Conservation (phyloP, 2,888 invertebrate species). For the Lepas anatifera region DNA sequence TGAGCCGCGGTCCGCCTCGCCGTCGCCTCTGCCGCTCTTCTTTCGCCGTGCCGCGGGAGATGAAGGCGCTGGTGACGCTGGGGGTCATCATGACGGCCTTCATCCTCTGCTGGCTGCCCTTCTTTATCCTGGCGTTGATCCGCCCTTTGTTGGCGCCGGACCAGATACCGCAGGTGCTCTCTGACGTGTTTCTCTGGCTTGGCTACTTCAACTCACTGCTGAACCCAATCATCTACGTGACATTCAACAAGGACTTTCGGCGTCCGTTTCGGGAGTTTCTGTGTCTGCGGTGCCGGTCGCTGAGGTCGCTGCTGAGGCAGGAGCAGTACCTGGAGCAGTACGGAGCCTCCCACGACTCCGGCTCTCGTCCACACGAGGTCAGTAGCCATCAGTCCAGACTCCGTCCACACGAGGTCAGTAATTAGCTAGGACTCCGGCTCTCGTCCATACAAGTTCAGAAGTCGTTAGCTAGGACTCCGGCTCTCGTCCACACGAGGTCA, state of each 20-base stretch:
- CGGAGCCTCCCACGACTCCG: slow-evolving; percentile 44
- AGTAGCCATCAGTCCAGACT: too few species aligned
- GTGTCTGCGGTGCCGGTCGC: slow-evolving; percentile 59
- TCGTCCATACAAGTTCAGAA: too few species aligned
- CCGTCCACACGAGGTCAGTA: too few species aligned
- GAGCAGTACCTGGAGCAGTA: slow-evolving; percentile 87
- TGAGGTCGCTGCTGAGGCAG: slow-evolving; percentile 87
- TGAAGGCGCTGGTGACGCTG: slow-evolving; percentile 90
- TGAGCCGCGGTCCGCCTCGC: slow-evolving; percentile 30
- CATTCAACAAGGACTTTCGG: slow-evolving; percentile 86
- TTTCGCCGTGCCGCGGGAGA: slow-evolving; percentile 47
- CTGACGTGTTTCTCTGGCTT: slow-evolving; percentile 76
- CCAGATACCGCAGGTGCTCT: slow-evolving; percentile 52
- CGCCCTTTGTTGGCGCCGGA: slow-evolving; percentile 55
- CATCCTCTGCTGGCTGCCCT: slow-evolving; percentile 87
- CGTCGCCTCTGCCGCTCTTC: slow-evolving; percentile 18
- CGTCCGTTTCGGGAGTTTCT: slow-evolving; percentile 69
- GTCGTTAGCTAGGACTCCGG: too few species aligned
- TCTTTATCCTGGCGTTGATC: slow-evolving; percentile 85
- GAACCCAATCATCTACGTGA: slow-evolving; percentile 93
- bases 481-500: too few species aligned
- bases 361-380: neutral
- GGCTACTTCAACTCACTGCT: slow-evolving; percentile 90
- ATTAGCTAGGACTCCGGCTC: too few species aligned
- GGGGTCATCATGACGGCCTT: slow-evolving; percentile 94